Evolutionary conservation across 2,113 vertebrate genomes (phyloP).

Genomic region (Psittacula cyanocephala): DNA sequence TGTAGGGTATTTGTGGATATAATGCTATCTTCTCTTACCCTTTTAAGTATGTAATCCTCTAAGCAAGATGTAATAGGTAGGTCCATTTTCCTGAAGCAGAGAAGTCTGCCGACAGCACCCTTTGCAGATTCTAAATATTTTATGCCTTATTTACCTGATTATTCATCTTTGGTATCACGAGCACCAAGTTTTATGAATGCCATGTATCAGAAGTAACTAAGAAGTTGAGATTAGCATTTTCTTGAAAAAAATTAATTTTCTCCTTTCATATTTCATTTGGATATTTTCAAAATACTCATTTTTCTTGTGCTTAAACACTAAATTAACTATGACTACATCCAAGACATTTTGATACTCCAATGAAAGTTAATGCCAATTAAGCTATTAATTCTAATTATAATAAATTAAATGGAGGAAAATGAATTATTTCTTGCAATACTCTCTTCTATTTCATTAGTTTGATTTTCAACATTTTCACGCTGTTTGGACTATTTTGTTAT

Average conservation of each 20-base stretch:
- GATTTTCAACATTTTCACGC: not conserved
- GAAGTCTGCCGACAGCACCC: not conserved
- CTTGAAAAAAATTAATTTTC: not conserved
- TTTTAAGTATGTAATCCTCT: not conserved
- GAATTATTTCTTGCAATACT: not conserved
- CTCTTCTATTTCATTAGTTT: constrained; percentile 3
- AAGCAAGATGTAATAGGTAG: not conserved
- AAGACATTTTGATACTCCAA: not conserved
- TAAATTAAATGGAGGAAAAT: not conserved
- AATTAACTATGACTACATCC: not conserved
- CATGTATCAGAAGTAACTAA: not conserved
- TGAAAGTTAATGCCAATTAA: not conserved
- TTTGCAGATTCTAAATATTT: not conserved
- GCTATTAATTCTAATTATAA: not conserved
- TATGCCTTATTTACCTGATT: not conserved
- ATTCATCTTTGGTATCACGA: not conserved
- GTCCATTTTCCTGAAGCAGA: not conserved
- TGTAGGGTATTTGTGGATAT: not conserved
- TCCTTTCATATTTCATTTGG: not conserved
- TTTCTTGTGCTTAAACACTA: not conserved
- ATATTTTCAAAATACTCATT: not conserved
- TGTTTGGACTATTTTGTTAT: not conserved
- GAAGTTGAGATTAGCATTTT: not conserved
- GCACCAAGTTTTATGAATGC: not conserved
- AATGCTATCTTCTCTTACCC: not conserved